phyloP scores from a whole-genome alignment of 2,888 invertebrate genomes.

The Cerastis rubricosa region DNA sequence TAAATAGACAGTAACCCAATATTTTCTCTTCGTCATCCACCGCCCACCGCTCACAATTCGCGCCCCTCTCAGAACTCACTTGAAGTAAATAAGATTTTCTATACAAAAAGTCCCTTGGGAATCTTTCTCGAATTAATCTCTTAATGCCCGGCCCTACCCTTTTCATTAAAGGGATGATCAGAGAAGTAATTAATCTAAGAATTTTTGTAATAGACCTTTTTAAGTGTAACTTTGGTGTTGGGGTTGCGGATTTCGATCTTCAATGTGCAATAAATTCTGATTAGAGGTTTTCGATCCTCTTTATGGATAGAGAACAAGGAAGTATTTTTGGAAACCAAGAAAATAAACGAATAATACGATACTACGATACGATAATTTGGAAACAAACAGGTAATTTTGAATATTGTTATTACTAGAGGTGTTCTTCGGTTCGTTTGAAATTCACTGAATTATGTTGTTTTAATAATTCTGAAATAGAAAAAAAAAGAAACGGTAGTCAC shows the following conservation, averaged over 20 bases:
- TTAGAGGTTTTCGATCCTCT: conserved; percentile 18
- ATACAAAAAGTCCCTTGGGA: conserved; percentile 84
- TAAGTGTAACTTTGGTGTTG: conserved; percentile 56
- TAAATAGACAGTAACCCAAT: conserved; percentile 3
- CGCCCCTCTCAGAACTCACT: conserved; percentile 72
- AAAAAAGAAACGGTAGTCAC: neutral
- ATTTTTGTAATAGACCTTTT: conserved; percentile 65
- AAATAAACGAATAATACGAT: too few species aligned
- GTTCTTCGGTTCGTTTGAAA: too few species aligned
- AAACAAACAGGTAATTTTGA: neutral
- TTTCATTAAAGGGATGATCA: conserved; percentile 82
- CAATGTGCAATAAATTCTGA: conserved; percentile 45
- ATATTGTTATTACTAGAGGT: too few species aligned
- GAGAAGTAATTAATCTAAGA: conserved; percentile 81
- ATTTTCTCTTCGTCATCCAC: conserved; percentile 16
- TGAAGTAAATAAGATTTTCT: conserved; percentile 88
- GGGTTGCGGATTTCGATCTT: conserved; percentile 48
- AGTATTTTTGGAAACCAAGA: conserved; percentile 1
- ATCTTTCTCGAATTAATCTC: conserved; percentile 86
- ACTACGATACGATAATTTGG: too few species aligned
- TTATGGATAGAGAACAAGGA: neutral
- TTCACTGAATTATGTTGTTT: too few species aligned
- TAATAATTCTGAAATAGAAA: neutral
- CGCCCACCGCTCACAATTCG: conserved; percentile 49
- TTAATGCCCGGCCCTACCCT: conserved; percentile 83